Conservation (phyloP, 2,888 invertebrate species). For the Trypoxylon attenuatum region DNA sequence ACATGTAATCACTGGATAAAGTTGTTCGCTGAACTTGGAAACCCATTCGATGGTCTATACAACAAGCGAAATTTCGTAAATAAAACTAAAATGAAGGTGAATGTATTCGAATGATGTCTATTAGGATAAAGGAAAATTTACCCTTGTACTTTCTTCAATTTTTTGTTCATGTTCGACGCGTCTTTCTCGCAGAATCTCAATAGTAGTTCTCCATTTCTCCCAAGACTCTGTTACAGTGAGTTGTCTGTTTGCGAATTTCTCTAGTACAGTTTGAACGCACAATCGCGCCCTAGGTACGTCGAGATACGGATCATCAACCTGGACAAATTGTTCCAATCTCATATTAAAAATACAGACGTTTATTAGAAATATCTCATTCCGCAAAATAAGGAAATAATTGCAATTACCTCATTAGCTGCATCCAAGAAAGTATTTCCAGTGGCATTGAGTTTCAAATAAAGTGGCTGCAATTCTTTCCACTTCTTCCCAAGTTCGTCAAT, state of each 20-base stretch:
- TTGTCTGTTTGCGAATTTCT: conserved; percentile 81
- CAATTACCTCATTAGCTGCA: conserved; percentile 76
- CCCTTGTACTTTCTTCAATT: conserved; percentile 67
- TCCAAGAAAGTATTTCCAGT: conserved; percentile 82
- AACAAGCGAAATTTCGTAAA: conserved; percentile 23
- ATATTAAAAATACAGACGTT: conserved; percentile 48
- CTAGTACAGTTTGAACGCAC: conserved; percentile 82
- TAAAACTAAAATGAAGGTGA: background rate
- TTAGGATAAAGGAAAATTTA: too few species aligned
- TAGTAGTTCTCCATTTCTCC: conserved; percentile 83
- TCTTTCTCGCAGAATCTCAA: conserved; percentile 75
- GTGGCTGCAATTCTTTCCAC: conserved; percentile 80
- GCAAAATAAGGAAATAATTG: conserved; percentile 3
- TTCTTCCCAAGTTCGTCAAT: conserved; percentile 78
- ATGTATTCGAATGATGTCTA: background rate
- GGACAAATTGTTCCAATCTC: conserved; percentile 42
- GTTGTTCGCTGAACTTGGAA: conserved; percentile 82
- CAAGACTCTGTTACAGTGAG: conserved; percentile 81
- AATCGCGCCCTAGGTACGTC: conserved; percentile 81
- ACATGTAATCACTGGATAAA: conserved; percentile 85
- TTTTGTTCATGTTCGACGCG: conserved; percentile 75
- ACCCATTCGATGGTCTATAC: conserved; percentile 81
- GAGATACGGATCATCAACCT: conserved; percentile 83
- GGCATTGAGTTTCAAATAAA: conserved; percentile 81
- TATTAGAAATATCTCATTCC: conserved; percentile 1